Base-by-base conservation (phyloP, 2,113 vertebrate species). In the Pterocles orientalis region DNA sequence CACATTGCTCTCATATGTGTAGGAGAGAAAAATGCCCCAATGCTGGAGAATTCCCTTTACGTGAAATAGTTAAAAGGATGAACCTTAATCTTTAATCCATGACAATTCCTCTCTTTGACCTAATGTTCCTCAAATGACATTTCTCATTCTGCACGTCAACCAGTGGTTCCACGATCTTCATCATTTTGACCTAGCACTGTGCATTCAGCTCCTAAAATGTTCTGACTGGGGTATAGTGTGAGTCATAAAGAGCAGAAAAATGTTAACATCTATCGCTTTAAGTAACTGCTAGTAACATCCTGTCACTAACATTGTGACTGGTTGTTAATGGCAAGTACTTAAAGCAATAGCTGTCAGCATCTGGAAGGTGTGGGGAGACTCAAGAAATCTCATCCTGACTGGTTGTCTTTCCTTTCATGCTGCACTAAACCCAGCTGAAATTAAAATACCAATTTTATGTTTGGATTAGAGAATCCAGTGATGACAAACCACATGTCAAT, bases 301-400 rank as follows among this genome's bases (percentile, higher is more conserved):
- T 95, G 70, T 96, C 73, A 78, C 34, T 86, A 83, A 72, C 72
- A 48, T 91, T 80, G 12, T 82, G 94, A 72, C 80, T 78, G 93
- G 72, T 78, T 81, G 78, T 94, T 96, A 94, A 36, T 14, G 28
- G 70, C 93, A 94, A 79, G 91, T 95, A 95, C 76, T 97, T 96
- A 96, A 94, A 95, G 86, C 77, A 95, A 66, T 62, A 94, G 86
- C 78, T 96, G 95, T 95, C 95, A 94, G 91, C 73, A 4, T 73
- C 86, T 77, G 80, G 39, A 82, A 86, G 76, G 86, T 85, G 81
- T 86, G 51, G 47, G 82, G 41, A 65, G 31, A 92, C 80, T 73
- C 81, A 87, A 82, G 81, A 66, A 92, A 72, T 51, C 76, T 82
- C 92, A 87, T 89, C 77, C 64, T 29, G 58, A 25, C 78, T 66